These are phyloP conservation scores for Catostylus mosaicus DNA, from an alignment of 30 jellyfish, hydroid and myxozoan genomes.

Conservation along the genomic window DNA sequence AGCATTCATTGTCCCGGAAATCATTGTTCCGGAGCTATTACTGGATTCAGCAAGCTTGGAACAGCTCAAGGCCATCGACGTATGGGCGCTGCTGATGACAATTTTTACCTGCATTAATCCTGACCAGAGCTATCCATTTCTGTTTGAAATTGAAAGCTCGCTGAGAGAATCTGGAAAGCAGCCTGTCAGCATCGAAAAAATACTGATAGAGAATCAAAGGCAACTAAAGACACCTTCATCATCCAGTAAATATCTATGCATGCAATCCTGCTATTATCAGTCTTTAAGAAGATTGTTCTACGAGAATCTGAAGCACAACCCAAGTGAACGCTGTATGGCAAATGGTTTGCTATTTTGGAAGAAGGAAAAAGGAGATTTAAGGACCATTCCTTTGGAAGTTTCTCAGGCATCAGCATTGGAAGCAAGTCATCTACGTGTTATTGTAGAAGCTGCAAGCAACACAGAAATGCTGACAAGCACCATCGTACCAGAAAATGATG, in stretches of 20 bases:
- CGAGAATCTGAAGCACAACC: conserved; percentile 26
- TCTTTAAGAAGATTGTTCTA: conserved; percentile 8
- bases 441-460: neutral
- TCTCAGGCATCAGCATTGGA: conserved; percentile 43
- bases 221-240: neutral
- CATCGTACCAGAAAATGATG: conserved; percentile 38
- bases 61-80: conserved; percentile 27
- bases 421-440: conserved; percentile 6
- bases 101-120: conserved; percentile 12
- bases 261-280: neutral
- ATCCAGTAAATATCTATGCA: neutral
- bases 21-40: neutral
- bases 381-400: too few relatives aligned
- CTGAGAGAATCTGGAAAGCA: neutral
- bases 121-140: conserved; percentile 30
- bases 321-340: conserved; percentile 34
- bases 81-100: conserved; percentile 32
- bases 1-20: conserved; percentile 48
- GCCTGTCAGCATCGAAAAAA: neutral
- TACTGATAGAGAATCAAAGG: neutral
- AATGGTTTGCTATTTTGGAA: conserved; percentile 4
- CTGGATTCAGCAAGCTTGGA: neutral
- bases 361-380: conserved; percentile 5
- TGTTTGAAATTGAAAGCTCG: neutral
- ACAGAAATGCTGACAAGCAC: conserved; percentile 17